Evolutionary conservation across 2,797 vertebrate genomes (phyloP), one percentile per base, ranked within the genome.

Genomic region (Mus caroli): DNA sequence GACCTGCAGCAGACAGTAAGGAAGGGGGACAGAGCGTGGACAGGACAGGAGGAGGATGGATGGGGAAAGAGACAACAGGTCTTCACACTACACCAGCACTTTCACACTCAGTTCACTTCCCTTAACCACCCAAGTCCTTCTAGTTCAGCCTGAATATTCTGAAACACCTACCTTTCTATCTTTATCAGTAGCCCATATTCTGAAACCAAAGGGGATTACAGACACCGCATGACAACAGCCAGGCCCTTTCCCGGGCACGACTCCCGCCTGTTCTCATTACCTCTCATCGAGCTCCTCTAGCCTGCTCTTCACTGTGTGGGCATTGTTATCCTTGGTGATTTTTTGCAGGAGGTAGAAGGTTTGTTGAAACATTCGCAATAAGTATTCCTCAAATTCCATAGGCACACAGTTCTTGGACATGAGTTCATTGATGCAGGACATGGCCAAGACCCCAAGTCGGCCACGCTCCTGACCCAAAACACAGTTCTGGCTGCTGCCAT

Each of bases 391-490:
- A 54, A 99, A 99, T 97, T 99, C 99, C 99, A 99, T 97, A 24
- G 99, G 99, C 98, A 99, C 99, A 0, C 99, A 99, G 99, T 99
- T 99, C 99, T 99, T 99, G 94, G 99, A 99, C 99, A 99, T 99
- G 78, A 99, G 99, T 98, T 99, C 99, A 26, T 99, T 99, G 98
- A 99, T 99, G 98, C 99, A 99, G 90, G 99, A 99, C 99, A 99
- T 99, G 88, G 99, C 99, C 92, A 99, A 98, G 31, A 99, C 98
- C 0, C 99, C 99, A 0, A 99, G 99, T 2, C 99, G 98, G 94
- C 99, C 99, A 0, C 99, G 99, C 28, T 99, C 99, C 91, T 98
- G 99, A 22, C 99, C 98, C 97, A 97, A 98, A 95, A 96, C 97
- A 6, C 97, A 95, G 97, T 95, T 96, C 91, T 98, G 98, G 96